These are phyloP conservation scores for Choloepus didactylus DNA, from an alignment of 2,797 vertebrate species.

Conservation along the genomic window DNA sequence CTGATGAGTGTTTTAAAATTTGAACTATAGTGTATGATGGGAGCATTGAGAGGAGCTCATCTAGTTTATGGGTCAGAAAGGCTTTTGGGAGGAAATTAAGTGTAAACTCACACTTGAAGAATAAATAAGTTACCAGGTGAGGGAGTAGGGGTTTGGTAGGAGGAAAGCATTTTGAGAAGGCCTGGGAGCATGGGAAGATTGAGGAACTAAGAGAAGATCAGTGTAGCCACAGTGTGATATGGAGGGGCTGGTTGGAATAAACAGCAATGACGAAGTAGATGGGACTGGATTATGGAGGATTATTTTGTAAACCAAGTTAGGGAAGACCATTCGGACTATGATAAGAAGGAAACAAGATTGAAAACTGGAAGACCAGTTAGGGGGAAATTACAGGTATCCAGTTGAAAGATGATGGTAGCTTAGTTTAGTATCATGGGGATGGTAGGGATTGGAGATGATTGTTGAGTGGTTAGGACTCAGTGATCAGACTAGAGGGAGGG, in stretches of 20 bases:
- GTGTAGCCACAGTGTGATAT: accelerated
- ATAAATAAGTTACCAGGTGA: background rate
- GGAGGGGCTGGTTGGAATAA: background rate
- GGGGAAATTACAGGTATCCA: background rate
- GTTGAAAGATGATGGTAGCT: background rate
- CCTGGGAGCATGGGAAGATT: background rate
- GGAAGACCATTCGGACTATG: background rate
- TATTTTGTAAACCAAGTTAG: background rate
- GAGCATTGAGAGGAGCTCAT: background rate
- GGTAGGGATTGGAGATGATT: background rate
- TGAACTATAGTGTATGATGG: background rate
- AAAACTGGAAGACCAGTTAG: background rate
- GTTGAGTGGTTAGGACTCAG: background rate
- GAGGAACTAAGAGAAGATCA: background rate
- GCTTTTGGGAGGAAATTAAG: slow-evolving; percentile 29
- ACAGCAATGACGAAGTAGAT: background rate
- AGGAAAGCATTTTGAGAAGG: background rate
- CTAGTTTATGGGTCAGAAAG: background rate
- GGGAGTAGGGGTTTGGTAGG: background rate
- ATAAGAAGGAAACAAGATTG: background rate
- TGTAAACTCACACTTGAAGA: background rate
- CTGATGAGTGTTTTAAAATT: background rate
- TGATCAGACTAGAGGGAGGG: background rate
- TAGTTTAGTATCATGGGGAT: background rate
- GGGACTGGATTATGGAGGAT: background rate